These are phyloP conservation scores for Lophius americanus DNA, from an alignment of 2,797 vertebrate species.

Conservation along the genomic window DNA sequence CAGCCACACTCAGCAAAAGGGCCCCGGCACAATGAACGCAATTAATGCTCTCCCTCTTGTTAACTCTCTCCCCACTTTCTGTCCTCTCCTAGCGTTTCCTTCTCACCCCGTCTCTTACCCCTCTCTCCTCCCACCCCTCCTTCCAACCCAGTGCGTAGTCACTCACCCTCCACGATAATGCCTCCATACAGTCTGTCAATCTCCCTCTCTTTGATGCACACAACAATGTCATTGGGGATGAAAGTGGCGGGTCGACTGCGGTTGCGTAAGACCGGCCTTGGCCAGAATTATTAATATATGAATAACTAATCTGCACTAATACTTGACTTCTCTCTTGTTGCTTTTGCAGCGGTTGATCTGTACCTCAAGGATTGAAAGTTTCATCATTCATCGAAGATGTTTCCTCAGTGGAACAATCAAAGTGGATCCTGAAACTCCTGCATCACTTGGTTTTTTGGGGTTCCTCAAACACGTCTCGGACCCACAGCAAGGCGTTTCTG, in stretches of 20 bases:
- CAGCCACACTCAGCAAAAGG: slow-evolving; percentile 85
- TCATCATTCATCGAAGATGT: slow-evolving; percentile 8
- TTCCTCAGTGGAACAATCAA: neutral
- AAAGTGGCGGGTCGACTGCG: slow-evolving; percentile 60
- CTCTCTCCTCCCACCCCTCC: slow-evolving; percentile 38
- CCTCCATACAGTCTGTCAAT: slow-evolving; percentile 73
- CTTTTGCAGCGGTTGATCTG: slow-evolving; percentile 22
- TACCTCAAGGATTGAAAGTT: slow-evolving; percentile 16
- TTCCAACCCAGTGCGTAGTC: slow-evolving; percentile 58
- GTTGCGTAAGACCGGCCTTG: slow-evolving; percentile 67
- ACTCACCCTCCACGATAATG: slow-evolving; percentile 71
- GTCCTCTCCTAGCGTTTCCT: slow-evolving; percentile 62
- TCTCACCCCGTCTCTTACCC: slow-evolving; percentile 31
- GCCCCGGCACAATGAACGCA: slow-evolving; percentile 74
- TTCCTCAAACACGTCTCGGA: too few species aligned
- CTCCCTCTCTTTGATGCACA: slow-evolving; percentile 73
- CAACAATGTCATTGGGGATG: slow-evolving; percentile 75
- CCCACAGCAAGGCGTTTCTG: too few species aligned
- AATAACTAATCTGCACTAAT: slow-evolving; percentile 62
- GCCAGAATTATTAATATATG: slow-evolving; percentile 58
- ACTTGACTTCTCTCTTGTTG: slow-evolving; percentile 52
- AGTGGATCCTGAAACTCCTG: too few species aligned
- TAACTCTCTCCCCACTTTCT: slow-evolving; percentile 79
- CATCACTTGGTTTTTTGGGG: too few species aligned
- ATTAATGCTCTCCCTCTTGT: slow-evolving; percentile 78